Base-by-base conservation (phyloP, 2,888 invertebrate genomes). In the Mesorhabditis sp. region DNA sequence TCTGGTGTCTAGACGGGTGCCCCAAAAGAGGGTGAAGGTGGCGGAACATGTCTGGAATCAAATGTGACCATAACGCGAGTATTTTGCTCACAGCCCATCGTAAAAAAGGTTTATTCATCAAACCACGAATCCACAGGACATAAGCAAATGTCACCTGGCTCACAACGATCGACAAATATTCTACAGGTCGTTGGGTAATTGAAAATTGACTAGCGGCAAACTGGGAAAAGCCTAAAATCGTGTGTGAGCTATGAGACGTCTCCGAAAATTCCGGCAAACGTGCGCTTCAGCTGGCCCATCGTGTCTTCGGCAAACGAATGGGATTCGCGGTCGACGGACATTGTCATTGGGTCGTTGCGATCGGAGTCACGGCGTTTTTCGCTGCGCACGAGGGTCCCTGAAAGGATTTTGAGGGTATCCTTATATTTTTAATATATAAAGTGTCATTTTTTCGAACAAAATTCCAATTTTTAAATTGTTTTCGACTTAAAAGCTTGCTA, bases 201-300 rank as follows among this genome's bases (percentile, higher is more conserved):
- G 28, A 28, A 28, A 28, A 28, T 28, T 28, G 28, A 28, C 28
- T 28, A 28, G 28, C 28, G 28, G 28, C 28, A 28, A 28, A 28
- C 28, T 28, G 28, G 28, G 28, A 28, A 28, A 28, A 28, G 28
- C 28, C 28, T 28, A 28, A 28, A 28, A 28, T 28, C 28, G 28
- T 28, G 28, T 28, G 28, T 28, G 28, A 28, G 28, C 15, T 63
- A 28, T 15, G 58, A 10, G 15, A 41, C 15, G 45, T 80, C 80
- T 7, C 80, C 78, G 66, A 80, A 80, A 63, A 80, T 77, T 43
- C 77, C 77, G n/a, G 80, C 80, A 62, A 80, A 80, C 42, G 80
- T 80, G 58, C 76, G 62, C 67, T 80, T 80, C 45, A 80, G 65
- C 66, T 80, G 80, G 63, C 78, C 78, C 80, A 80, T 80, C n/a